Evolutionary conservation across 2,797 vertebrate genomes (phyloP).

Genomic region (Chloroceryle inda): DNA sequence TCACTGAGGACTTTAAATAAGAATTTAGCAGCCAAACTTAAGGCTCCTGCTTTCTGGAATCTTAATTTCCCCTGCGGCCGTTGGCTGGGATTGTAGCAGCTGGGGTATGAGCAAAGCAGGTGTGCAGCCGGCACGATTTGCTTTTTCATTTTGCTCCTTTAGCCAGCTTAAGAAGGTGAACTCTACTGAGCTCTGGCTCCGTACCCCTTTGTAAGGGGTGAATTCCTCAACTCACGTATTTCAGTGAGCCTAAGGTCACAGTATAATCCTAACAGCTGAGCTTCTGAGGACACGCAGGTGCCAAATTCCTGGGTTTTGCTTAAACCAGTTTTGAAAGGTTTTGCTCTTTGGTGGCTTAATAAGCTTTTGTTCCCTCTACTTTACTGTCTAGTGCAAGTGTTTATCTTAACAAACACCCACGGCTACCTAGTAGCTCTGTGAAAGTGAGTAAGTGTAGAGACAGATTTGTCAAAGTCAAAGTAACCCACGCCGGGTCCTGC

Average conservation of each 20-base stretch:
- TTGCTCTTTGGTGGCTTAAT: background rate
- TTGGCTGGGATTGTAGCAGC: background rate
- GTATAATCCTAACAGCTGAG: accelerated
- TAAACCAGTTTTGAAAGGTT: background rate
- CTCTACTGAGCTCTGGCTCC: background rate
- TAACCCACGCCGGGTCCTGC: background rate
- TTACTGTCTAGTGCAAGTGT: background rate
- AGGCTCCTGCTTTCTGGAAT: background rate
- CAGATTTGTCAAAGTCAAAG: background rate
- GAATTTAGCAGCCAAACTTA: background rate
- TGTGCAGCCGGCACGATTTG: background rate
- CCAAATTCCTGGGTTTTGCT: background rate
- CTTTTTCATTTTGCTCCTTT: background rate
- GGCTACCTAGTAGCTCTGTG: background rate
- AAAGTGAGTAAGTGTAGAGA: background rate
- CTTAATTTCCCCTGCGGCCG: background rate
- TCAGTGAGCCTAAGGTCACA: background rate
- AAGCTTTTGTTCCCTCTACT: background rate
- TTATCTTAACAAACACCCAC: background rate
- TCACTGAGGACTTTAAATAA: background rate
- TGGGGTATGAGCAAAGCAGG: background rate
- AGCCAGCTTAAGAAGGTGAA: background rate
- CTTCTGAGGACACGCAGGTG: background rate
- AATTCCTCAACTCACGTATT: background rate
- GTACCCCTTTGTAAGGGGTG: background rate